Base-by-base conservation (phyloP, 2,113 vertebrate species). In the Macrotus californicus region DNA sequence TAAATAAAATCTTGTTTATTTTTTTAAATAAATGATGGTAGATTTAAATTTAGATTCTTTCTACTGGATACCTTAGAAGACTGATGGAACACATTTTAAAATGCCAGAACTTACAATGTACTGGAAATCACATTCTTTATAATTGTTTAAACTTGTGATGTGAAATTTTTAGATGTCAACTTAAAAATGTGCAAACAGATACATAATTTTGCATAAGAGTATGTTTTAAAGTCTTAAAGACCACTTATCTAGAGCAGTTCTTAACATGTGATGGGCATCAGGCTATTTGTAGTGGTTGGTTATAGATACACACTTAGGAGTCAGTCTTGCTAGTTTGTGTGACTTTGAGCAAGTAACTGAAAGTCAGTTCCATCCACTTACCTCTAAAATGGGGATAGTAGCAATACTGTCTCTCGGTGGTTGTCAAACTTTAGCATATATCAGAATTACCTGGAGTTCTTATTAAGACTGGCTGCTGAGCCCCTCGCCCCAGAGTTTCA, bases 41-140 rank as follows among this genome's bases (percentile, higher is more conserved):
- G 69, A 79, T 80, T 89, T 76, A 94, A 89, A 94, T 72, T 90
- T 94, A 64, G 72, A 70, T 72, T 86, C 52, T 66, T 86, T 91
- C 52, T 66, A 64, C 21, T 64, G 52, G 43, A 86, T 72, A 80
- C 36, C 72, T 72, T 84, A 72, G 72, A 93, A 89, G 48, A 81
- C 34, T 19, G 24, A 95, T 5, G 18, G 34, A 75, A 81, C 29
- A 64, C 66, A 87, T 82, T 82, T 92, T 85, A 54, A 79, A 93
- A 46, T 82, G 94, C 70, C 72, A 72, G 31, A 46, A 84, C 79
- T 72, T 79, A 54, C 66, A 52, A 54, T 64, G 31, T 48, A 93
- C 31, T 80, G 7, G 15, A 80, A 89, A 86, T 85, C 54, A 93
- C 26, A 92, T 67, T 87, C 39, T 75, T 86, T 81, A 39, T 29